Evolutionary conservation across 1,140 invertebrate genomes (phyloP), one percentile per base, ranked within the genome.

Genomic region (Tetraneura akinire): DNA sequence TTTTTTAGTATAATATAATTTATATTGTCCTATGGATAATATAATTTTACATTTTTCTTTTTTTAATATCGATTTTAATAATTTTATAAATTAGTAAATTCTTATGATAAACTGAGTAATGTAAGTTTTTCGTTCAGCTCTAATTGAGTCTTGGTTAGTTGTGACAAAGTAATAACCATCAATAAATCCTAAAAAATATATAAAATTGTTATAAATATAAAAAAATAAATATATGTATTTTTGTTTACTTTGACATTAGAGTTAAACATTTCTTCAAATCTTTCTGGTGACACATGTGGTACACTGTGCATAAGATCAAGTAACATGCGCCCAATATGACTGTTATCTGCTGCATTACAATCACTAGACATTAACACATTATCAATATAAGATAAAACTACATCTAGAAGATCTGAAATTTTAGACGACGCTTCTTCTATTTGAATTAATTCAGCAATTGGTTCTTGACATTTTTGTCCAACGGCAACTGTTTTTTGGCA

Each of bases 211-310:
- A 37, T 37, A 37, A 4, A 37, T 37, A 4, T 37, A 37, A 4
- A 37, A 37, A 37, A 37, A 37, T 37, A 37, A 37, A 37, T 37
- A 37, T 37, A 8, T 37, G 8, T 37, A 37, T 37, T 37, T 4
- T 37, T 29, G 80, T 71, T 82, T 85, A 91, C 90, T 87, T 98
- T 98, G 84, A 98, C 93, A 85, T 96, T 96, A 82, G 94, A 93
- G 84, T 96, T 97, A 84, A 98, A 92, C 93, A 98, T 97, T 82
- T 94, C 91, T 29, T 96, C 94, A 86, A 98, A 97, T 84, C 96
- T 92, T 84, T 96, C 94, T 51, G 90, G 89, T 23, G 91, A 90
- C 89, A 98, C 95, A 85, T 95, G 93, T 23, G 96, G 96, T 73
- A 97, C 91, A 42, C 93, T 92, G 86, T 94, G 92, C 45, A 97